Base-by-base conservation (phyloP, 2,113 vertebrate genomes). In the Malurus elegans region DNA sequence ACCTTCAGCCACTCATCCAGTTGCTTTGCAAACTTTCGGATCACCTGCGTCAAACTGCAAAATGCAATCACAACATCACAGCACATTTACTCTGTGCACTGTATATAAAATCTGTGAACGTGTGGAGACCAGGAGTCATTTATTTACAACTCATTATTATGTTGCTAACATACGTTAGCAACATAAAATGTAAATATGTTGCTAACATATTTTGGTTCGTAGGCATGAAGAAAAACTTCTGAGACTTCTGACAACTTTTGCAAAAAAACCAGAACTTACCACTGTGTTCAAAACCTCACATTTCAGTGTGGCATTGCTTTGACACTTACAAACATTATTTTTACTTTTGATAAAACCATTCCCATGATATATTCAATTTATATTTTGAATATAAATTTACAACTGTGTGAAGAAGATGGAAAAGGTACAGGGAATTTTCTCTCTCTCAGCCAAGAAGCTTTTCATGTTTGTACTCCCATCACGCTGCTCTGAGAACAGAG, bases 1-100 rank as follows among this genome's bases (percentile, higher is more conserved):
- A 99, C 98, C 97, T 99, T 99, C 40, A 99, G 98, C 99, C 99
- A 99, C 95, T 99, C 99, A 9, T 99, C 99, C 76, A 99, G 98
- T 93, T 99, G 99, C 97, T 99, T 99, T 96, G 99, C 99, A 98
- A 99, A 99, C 97, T 99, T 99, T 56, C 99, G 98, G 76, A 99
- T 99, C 88, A 99, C 99, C 98, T 99, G 99, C 10, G 99, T 99
- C 97, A 99, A 98, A 98, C 99, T 99, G 93, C 47, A 95, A 65
- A 79, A 61, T 83, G 71, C 92, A 95, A 94, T 25, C 62, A 84
- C 15, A 40, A 5, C 9, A 57, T 95, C 34, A 96, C 18, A 92
- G 88, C 24, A 14, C 2, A 18, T 57, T 79, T 36, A 15, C 20
- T 45, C 50, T 50, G 8, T 64, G 50, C 38, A 69, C 88, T 79